These are phyloP conservation scores for Nycticryphes semicollaris DNA, from an alignment of 2,113 vertebrate species.

Conservation along the genomic window DNA sequence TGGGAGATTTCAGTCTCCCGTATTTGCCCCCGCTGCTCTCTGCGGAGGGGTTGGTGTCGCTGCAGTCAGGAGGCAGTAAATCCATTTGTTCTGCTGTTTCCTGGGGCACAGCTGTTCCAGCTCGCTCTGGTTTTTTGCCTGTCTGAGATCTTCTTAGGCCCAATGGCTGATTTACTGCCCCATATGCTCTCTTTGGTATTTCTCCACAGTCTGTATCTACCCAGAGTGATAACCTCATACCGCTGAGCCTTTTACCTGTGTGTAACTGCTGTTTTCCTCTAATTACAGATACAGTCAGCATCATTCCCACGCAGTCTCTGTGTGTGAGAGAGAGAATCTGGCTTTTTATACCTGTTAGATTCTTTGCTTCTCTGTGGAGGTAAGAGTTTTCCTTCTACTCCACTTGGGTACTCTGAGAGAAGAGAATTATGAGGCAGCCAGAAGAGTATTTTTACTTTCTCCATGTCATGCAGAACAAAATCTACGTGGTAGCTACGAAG, in stretches of 20 bases:
- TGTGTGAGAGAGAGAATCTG: not conserved
- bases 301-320: not conserved
- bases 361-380: not conserved
- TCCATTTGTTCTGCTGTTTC: conserved; percentile 36
- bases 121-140: not conserved
- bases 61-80: conserved; percentile 7
- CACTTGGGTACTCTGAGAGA: not conserved
- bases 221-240: not conserved
- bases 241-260: not conserved
- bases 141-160: conserved; percentile 25
- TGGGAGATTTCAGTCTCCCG: not conserved
- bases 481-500: not conserved
- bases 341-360: not conserved
- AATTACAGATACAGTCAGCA: not conserved
- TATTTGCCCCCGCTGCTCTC: not conserved
- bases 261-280: not conserved
- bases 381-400: not conserved
- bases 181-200: conserved; percentile 28
- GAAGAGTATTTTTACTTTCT: not conserved
- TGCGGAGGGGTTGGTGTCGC: not conserved
- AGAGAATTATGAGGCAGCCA: not conserved
- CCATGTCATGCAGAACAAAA: not conserved
- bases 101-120: conserved; percentile 46
- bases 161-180: conserved; percentile 20
- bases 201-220: not conserved